phyloP scores from a whole-genome alignment of 2,888 invertebrate genomes.

The Thymelicus acteon region DNA sequence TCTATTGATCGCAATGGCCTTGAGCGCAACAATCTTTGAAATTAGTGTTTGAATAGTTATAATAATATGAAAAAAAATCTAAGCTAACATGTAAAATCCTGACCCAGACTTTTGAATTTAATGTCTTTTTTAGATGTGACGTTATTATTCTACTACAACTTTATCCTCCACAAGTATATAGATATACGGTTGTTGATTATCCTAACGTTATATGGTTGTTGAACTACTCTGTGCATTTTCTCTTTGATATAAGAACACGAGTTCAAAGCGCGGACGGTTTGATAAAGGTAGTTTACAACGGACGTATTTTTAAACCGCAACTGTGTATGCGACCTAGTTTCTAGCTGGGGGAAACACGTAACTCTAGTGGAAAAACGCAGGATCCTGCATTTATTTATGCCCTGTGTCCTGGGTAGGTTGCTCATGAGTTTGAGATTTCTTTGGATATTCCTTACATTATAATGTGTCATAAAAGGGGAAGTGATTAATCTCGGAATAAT shows the following conservation, averaged over 20 bases:
- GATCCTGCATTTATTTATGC: slow-evolving; percentile 28
- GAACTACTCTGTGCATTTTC: slow-evolving; percentile 1
- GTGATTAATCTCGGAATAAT: too few relatives aligned
- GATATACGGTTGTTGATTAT: neutral
- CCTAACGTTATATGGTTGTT: neutral
- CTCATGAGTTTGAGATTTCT: neutral
- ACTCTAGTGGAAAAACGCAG: slow-evolving; percentile 34
- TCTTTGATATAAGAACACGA: slow-evolving; percentile 11
- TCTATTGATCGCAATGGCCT: too few relatives aligned
- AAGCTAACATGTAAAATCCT: too few relatives aligned
- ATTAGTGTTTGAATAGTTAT: too few relatives aligned
- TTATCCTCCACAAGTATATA: too few relatives aligned
- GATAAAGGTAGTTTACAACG: slow-evolving; percentile 24
- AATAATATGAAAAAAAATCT: too few relatives aligned
- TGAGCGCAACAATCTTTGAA: too few relatives aligned
- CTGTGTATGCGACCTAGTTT: slow-evolving; percentile 33
- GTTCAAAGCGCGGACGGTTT: slow-evolving; percentile 32
- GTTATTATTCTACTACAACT: too few relatives aligned
- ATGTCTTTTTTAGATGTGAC: too few relatives aligned
- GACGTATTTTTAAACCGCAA: slow-evolving; percentile 35
- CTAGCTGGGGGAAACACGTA: slow-evolving; percentile 29
- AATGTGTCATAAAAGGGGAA: too few relatives aligned
- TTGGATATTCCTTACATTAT: neutral
- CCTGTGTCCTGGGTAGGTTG: slow-evolving; percentile 16
- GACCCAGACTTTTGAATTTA: too few relatives aligned